Percentiles rank a stretch among this genome's conserved stretches.
phyloP scores from a whole-genome alignment of 2,888 invertebrate species.

The Halocaridina rubra region DNA sequence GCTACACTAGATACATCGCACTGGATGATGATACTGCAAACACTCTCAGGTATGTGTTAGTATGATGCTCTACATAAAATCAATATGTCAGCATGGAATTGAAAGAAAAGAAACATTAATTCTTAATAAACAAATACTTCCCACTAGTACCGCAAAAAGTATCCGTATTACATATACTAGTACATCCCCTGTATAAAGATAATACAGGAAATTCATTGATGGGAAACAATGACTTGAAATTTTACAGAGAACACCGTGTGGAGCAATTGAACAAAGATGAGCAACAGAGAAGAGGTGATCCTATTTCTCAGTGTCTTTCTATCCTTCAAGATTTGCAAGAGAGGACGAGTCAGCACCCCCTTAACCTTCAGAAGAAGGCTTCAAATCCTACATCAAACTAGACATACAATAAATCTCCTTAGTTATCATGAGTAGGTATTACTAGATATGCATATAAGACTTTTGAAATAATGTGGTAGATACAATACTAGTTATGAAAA shows the following conservation, averaged over 20 bases:
- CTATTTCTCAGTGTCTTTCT: neutral
- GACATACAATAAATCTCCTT: too few species aligned
- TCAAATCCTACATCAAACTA: too few species aligned
- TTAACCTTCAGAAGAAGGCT: neutral
- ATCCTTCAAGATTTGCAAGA: neutral
- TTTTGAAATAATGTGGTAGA: too few species aligned
- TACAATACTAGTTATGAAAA: too few species aligned
- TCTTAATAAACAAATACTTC: neutral
- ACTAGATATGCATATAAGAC: too few species aligned
- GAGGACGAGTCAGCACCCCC: neutral
- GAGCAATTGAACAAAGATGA: neutral
- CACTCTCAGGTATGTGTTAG: slow-evolving; percentile 30
- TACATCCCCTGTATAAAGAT: neutral
- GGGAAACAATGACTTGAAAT: neutral
- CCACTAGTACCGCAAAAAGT: neutral
- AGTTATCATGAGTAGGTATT: too few species aligned
- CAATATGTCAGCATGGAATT: neutral
- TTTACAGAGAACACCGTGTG: neutral
- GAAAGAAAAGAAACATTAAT: neutral
- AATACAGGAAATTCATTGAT: neutral
- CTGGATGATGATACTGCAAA: slow-evolving; percentile 22
- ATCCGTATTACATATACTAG: neutral
- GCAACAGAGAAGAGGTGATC: neutral
- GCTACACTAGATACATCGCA: neutral
- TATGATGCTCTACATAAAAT: neutral